These are phyloP conservation scores for Lagorchestes hirsutus DNA, from an alignment of 2,797 vertebrate species.

Conservation along the genomic window DNA sequence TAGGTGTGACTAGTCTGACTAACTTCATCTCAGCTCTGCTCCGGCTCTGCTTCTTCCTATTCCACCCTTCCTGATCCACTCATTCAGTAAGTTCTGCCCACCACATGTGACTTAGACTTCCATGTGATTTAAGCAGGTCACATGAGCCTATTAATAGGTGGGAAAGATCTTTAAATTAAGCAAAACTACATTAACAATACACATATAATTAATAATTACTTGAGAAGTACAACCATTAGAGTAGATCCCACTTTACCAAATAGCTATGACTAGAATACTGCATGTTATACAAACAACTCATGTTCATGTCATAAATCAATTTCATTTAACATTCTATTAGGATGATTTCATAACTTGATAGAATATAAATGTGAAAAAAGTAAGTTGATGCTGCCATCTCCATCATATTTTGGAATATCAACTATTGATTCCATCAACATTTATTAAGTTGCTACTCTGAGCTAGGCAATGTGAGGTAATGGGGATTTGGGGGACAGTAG, in stretches of 20 bases:
- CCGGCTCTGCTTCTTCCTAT: no score
- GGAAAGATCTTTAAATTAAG: no score
- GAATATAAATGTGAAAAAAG: neutral
- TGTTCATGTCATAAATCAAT: neutral
- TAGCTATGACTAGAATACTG: neutral
- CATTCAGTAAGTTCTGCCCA: no score
- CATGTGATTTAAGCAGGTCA: no score
- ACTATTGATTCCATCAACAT: neutral
- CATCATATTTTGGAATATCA: neutral
- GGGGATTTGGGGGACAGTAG: neutral
- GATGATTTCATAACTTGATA: neutral
- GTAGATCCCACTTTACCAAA: neutral
- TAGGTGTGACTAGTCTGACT: no score
- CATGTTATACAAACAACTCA: neutral
- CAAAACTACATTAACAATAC: no score
- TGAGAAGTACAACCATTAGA: neutral
- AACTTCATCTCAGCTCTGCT: no score
- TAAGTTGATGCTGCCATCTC: neutral
- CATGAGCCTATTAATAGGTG: no score
- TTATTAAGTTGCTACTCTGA: neutral
- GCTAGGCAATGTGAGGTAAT: neutral
- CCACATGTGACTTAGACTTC: no score
- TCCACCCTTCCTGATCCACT: no score
- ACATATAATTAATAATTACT: neutral
- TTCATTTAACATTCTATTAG: neutral